Base-by-base conservation (phyloP, 2,888 invertebrate species). In the Boloria selene region DNA sequence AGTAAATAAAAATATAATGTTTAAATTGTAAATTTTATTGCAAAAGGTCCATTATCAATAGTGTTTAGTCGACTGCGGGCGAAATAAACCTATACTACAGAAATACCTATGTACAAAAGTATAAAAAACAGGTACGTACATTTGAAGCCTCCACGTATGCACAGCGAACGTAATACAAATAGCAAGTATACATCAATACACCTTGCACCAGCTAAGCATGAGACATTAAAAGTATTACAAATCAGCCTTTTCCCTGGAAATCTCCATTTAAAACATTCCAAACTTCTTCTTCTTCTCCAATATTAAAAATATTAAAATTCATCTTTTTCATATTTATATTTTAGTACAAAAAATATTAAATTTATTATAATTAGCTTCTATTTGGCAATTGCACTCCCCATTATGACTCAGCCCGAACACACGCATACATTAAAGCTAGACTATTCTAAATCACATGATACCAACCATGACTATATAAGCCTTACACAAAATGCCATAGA, bases 51-150 rank as follows among this genome's bases (percentile, higher is more conserved):
- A 73, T 79, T 61, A 66, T 78, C 77, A 85, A 88, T 88, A 88
- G 87, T 86, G 80, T 84, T 88, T 87, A 87, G 86, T 85, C 88
- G 88, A 90, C 90, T 90, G 90, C 90, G 90, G 86, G 84, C 86
- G 85, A 89, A 85, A 86, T 82, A 90, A 87, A 71, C 73, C 82
- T 76, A 76, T 22, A 74, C 81, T 86, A 85, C 77, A 69, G 72
- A 79, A 83, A 77, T 73, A 63, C 75, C 78, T 90, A 90, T 88
- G 78, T 90, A 90, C 89, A 90, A 86, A 71, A 84, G 83, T 82
- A 78, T 78, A 76, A 73, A 77, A 79, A 76, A 72, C 83, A 84
- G 82, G 81, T 84, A 84, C 82, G 76, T 74, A 76, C 76, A 77
- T 75, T 51, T 73, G 78, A 81, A 80, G 72, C 73, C 79, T 79